Base-by-base conservation (phyloP, 2,888 invertebrate species). In the Euphydryas editha region DNA sequence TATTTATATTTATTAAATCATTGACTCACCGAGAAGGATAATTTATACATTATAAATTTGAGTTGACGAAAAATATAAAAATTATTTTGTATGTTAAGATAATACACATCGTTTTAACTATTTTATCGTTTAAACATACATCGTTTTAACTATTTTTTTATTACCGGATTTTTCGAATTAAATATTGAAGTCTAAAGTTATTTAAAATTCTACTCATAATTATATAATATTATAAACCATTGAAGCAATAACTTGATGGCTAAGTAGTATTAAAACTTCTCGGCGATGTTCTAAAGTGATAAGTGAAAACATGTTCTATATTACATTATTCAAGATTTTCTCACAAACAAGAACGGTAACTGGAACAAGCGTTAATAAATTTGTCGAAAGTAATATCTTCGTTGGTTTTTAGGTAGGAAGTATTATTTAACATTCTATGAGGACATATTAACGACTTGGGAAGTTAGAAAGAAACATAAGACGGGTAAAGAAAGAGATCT, bases 341-440 rank as follows among this genome's bases (percentile, higher is more conserved):
- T 13, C 49, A 49, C 49, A 49, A 49, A 21, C 15, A 49, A 49
- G 49, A 15, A 54, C 24, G 42, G 20, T 51, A 42, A 58, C 42
- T 24, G n/a, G 39, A 42, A 17, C 54, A 36, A 54, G 36, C 30
- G 17, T 17, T 54, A 20, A 8, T 42, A 36, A 36, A 44, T 37
- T 59, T 47, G 39, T 13, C 42, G 30, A 44, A 58, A 51, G 51
- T 44, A 58, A 13, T 47, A 42, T 62, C 18, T 39, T n/a, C n/a
- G n/a, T n/a, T 54, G 36, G 42, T 64, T 64, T 47, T 8, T 42
- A 18, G 30, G 47, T 55, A 58, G 66, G 66, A 65, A 44, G 55
- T 62, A 54, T 59, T 65, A 61, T 42, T 68, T 59, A 60, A 49
- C 39, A 49, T 47, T 39, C n/a, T 42, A 36, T 30, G 8, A 64